These are phyloP conservation scores for Ascidia mentula DNA, from an alignment of 23 tunicate genomes.

Conservation along the genomic window DNA sequence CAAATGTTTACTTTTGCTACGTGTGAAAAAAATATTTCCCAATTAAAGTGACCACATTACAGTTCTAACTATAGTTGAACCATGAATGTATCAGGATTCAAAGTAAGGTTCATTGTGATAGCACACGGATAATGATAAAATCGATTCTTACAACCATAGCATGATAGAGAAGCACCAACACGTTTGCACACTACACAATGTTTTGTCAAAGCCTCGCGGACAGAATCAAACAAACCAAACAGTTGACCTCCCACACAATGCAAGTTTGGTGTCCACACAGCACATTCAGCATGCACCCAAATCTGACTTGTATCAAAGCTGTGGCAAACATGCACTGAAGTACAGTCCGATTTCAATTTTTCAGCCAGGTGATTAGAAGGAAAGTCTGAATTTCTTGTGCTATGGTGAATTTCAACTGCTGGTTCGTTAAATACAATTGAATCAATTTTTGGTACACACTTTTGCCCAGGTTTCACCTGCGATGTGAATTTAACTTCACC, in stretches of 20 bases:
- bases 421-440: constrained; percentile 68
- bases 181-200: not conserved
- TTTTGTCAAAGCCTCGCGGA: not conserved
- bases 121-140: not conserved
- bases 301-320: constrained; percentile 32
- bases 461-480: not conserved
- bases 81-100: not conserved
- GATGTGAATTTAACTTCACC: constrained; percentile 14
- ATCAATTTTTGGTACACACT: constrained; percentile 30
- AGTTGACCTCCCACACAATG: constrained; percentile 38
- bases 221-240: constrained; percentile 24
- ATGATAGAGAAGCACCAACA: not conserved
- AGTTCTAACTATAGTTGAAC: not conserved
- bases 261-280: constrained; percentile 67
- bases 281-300: constrained; percentile 58
- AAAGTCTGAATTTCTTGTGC: not conserved
- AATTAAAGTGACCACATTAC: not conserved
- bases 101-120: not conserved
- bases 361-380: not conserved
- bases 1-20: no score
- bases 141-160: not conserved
- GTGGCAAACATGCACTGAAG: constrained; percentile 5
- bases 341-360: not conserved
- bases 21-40: no score
- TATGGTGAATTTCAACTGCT: constrained; percentile 11